Evolutionary conservation across 2,113 vertebrate species (phyloP).

Genomic region (Orthonyx spaldingii): DNA sequence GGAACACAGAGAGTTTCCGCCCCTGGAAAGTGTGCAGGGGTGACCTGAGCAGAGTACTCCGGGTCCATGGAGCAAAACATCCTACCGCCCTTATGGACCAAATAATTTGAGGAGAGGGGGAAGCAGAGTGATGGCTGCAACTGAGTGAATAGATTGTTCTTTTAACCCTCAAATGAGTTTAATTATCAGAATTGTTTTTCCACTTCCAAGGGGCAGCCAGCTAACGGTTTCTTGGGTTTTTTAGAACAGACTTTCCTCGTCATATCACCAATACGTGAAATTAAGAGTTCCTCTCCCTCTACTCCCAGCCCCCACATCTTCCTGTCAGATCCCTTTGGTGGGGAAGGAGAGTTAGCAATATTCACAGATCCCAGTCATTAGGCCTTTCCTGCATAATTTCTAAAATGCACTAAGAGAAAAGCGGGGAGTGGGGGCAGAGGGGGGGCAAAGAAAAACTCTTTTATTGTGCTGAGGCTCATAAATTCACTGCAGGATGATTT

Average conservation of each 20-base stretch:
- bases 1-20: not conserved
- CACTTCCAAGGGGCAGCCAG: not conserved
- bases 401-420: conserved; percentile 21
- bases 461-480: conserved; percentile 64
- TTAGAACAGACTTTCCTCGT: not conserved
- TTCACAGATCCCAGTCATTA: conserved; percentile 19
- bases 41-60: not conserved
- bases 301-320: conserved; percentile 8
- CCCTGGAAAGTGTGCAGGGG: not conserved
- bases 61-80: not conserved
- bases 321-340: conserved; percentile 48
- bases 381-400: conserved; percentile 37
- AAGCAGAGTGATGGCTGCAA: not conserved
- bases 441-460: conserved; percentile 16
- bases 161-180: conserved; percentile 34
- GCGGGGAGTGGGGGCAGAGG: rapidly evolving
- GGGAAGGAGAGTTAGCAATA: not conserved
- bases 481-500: conserved; percentile 72
- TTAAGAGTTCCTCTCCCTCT: not conserved
- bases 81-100: rapidly evolving
- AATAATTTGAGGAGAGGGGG: not conserved
- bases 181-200: not conserved
- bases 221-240: not conserved
- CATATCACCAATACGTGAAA: conserved; percentile 5
- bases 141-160: not conserved